A percentile compares a stretch with the other conserved stretches of the same genome.
These are phyloP conservation scores for Lycopodina hypogea DNA, from an alignment of 37 sponge, comb jelly and placozoan genomes.

Conservation along the genomic window DNA sequence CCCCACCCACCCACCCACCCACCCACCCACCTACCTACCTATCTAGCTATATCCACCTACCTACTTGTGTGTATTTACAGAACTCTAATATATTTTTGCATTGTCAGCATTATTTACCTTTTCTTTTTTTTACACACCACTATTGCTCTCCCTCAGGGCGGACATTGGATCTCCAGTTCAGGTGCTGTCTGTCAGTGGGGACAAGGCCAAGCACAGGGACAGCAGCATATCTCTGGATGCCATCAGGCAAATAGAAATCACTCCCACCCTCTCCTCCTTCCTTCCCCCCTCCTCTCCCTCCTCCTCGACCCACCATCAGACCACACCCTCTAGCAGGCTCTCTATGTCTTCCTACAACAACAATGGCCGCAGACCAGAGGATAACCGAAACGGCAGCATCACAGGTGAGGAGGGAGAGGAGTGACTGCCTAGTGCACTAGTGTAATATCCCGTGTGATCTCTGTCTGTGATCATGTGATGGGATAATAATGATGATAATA, in stretches of 20 bases:
- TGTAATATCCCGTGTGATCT: no score
- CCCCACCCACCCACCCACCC: no score
- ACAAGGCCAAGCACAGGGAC: background rate
- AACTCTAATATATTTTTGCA: no score
- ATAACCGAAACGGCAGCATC: background rate
- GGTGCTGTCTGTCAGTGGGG: constrained; percentile 13
- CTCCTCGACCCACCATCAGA: background rate
- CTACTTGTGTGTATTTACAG: no score
- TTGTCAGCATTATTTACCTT: no score
- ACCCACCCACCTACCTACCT: no score
- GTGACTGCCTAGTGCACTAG: no score
- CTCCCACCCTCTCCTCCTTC: constrained; percentile 8
- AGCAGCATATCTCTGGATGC: background rate
- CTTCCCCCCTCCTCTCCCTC: constrained; percentile 11
- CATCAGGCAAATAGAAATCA: constrained; percentile 1
- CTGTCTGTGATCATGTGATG: no score
- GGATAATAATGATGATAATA: no score
- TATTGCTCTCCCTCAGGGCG: no score
- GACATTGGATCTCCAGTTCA: constrained; percentile 3
- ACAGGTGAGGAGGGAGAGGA: background rate
- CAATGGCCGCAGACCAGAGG: constrained; percentile 3
- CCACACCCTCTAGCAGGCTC: background rate
- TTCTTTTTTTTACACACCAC: no score
- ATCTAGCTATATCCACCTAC: no score
- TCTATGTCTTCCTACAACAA: background rate